phyloP scores from a whole-genome alignment of 2,888 invertebrate species.

The Micoletzkya japonica region DNA sequence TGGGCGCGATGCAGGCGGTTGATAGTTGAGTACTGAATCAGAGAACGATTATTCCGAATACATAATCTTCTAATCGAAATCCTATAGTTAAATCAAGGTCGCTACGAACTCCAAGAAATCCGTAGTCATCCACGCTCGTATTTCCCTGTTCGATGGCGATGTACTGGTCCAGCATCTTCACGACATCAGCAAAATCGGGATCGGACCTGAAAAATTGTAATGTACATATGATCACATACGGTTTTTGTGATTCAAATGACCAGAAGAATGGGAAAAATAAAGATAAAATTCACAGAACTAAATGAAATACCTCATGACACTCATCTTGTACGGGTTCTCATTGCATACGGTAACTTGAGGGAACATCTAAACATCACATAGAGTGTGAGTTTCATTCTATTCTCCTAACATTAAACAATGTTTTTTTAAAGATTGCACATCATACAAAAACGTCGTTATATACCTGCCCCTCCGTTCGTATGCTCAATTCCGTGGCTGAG shows the following conservation, averaged over 20 bases:
- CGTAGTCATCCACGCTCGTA: constrained; percentile 3
- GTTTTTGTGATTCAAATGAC: too few species aligned
- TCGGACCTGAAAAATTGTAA: constrained; percentile 1
- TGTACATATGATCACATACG: too few species aligned
- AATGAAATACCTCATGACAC: neutral
- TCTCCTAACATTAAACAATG: neutral
- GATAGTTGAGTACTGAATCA: too few species aligned
- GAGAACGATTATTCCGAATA: too few species aligned
- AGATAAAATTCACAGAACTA: neutral
- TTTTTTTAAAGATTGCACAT: neutral
- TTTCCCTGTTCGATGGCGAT: neutral
- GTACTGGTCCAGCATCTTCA: neutral
- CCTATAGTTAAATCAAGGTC: too few species aligned
- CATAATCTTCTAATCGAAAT: too few species aligned
- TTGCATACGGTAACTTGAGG: constrained; percentile 22
- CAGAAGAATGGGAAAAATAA: too few species aligned
- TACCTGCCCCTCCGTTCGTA: neutral
- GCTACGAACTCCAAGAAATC: too few species aligned
- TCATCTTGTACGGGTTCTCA: constrained; percentile 21
- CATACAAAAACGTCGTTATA: neutral
- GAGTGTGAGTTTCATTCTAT: too few species aligned
- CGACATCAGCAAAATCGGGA: constrained; percentile 1
- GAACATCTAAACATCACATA: constrained; percentile 6
- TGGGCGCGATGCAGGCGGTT: too few species aligned
- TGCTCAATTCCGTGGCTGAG: constrained; percentile 5